phyloP scores from a whole-genome alignment of 2,113 vertebrate genomes.

The Pampusana beccarii region DNA sequence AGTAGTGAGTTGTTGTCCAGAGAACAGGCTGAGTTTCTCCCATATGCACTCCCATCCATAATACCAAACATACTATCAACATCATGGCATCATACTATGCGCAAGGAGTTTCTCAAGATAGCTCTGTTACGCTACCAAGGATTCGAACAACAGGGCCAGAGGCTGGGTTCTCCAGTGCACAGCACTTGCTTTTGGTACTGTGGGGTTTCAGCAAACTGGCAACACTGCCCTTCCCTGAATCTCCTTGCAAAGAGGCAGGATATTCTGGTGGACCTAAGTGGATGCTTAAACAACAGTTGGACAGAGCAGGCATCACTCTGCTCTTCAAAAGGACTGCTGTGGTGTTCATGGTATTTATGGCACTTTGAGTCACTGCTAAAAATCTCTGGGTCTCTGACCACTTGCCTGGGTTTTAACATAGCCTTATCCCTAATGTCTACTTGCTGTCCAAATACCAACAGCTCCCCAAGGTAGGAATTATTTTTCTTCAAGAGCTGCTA shows the following conservation, averaged over 20 bases:
- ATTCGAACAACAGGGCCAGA: background rate
- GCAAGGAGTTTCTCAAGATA: background rate
- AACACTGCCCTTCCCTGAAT: background rate
- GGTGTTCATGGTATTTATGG: background rate
- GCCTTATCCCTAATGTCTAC: background rate
- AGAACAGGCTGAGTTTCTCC: background rate
- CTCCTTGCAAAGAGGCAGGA: background rate
- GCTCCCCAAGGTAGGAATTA: background rate
- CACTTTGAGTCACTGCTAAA: background rate
- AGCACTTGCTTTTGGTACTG: background rate
- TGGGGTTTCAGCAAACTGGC: background rate
- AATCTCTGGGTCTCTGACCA: background rate
- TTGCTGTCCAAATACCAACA: background rate
- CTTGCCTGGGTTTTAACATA: background rate
- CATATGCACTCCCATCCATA: background rate
- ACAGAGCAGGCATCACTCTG: background rate
- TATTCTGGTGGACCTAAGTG: background rate
- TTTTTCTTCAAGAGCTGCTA: background rate
- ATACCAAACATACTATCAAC: background rate
- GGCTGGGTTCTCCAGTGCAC: fast-evolving
- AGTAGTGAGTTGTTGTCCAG: background rate
- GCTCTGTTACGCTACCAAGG: background rate
- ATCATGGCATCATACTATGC: background rate
- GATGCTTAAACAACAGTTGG: background rate
- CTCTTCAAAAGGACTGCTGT: background rate